Evolutionary conservation across 37 sponge, comb jelly and placozoan genomes (phyloP).

Genomic region (Geodia barretti): DNA sequence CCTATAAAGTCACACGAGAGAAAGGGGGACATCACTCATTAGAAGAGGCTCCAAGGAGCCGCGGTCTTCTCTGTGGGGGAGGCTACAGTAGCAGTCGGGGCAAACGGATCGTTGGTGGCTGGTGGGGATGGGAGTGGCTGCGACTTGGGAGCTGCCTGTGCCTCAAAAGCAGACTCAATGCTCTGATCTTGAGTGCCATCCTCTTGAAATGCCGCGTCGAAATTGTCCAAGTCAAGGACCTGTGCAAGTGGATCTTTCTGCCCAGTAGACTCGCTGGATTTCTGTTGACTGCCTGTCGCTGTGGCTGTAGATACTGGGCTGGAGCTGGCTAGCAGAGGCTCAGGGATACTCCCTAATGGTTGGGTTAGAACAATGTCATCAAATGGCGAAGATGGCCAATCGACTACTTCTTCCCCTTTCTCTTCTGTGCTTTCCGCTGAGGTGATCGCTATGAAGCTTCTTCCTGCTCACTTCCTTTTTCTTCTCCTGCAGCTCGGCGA

Average conservation of each 20-base stretch:
- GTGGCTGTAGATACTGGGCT: neutral
- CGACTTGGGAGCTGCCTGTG: neutral
- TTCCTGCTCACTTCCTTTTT: no score
- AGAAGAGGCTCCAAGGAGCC: no score
- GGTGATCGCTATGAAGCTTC: neutral
- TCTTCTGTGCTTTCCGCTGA: neutral
- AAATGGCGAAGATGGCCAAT: neutral
- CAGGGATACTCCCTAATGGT: neutral
- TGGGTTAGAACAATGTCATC: neutral
- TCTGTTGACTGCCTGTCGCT: neutral
- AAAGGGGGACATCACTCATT: no score
- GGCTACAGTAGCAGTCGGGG: neutral
- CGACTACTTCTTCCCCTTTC: neutral
- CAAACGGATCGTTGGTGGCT: neutral
- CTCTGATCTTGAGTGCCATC: neutral
- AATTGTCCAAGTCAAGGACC: neutral
- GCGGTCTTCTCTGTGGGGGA: neutral
- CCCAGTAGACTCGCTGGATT: neutral
- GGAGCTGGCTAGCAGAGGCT: neutral
- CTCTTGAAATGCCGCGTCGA: neutral
- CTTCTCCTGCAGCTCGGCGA: neutral
- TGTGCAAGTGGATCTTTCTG: neutral
- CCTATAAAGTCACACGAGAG: no score
- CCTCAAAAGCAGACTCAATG: neutral
- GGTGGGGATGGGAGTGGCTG: neutral